Percentiles rank a stretch among this genome's conserved stretches.
Conservation (phyloP, 1,140 invertebrate genomes). For the Metopolophium dirhodum region DNA sequence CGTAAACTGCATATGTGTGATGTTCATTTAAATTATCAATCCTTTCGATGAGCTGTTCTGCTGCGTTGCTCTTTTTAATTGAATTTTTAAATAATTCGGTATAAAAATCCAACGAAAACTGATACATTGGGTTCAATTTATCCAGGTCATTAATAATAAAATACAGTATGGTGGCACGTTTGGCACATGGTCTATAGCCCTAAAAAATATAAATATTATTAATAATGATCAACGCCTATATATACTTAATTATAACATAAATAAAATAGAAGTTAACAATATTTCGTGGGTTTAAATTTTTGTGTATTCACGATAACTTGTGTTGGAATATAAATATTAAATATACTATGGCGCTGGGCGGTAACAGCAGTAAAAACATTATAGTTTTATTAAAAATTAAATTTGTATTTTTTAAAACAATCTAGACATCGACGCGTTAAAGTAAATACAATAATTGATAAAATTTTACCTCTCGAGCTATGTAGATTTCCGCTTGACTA, state of each 20-base stretch:
- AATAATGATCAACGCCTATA: neutral
- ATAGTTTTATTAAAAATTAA: neutral
- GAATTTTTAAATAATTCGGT: conserved; percentile 81
- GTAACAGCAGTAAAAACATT: neutral
- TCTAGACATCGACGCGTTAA: neutral
- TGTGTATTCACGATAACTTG: too few relatives aligned
- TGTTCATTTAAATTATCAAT: conserved; percentile 77
- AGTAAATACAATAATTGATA: neutral
- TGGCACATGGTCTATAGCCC: conserved; percentile 72
- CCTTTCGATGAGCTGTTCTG: conserved; percentile 70
- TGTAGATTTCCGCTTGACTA: conserved; percentile 83
- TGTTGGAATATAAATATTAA: neutral
- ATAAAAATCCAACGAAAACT: conserved; percentile 90
- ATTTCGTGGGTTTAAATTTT: neutral
- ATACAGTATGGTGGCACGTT: conserved; percentile 88
- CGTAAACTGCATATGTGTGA: conserved; percentile 88
- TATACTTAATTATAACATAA: neutral
- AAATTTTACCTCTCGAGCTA: conserved; percentile 69
- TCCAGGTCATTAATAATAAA: conserved; percentile 90
- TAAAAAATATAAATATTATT: neutral
- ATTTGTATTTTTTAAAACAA: neutral
- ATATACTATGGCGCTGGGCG: accelerated
- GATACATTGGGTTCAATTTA: conserved; percentile 95
- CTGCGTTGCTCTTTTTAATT: conserved; percentile 75
- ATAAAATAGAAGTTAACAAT: neutral